Conservation (phyloP, 2,797 vertebrate genomes). For the Lithobates pipiens region DNA sequence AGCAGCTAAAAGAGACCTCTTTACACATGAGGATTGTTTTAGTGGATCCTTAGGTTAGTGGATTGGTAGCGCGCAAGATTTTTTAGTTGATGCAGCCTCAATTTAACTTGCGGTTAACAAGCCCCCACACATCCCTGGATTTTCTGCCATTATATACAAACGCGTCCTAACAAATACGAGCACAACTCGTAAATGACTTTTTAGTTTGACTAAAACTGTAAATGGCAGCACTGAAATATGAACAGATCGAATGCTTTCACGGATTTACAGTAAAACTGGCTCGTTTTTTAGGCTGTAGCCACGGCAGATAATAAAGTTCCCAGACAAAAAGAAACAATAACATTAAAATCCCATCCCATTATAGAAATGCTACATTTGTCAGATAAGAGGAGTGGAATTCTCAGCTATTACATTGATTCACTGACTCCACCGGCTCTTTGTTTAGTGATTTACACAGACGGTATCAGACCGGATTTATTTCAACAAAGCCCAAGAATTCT, state of each 20-base stretch:
- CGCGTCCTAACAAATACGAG: constrained; percentile 14
- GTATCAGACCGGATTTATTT: constrained; percentile 21
- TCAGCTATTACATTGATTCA: constrained; percentile 49
- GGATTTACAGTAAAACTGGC: constrained; percentile 24
- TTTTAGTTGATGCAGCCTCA: not conserved
- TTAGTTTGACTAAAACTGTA: constrained; percentile 35
- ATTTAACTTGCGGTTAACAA: constrained; percentile 20
- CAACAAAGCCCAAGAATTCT: constrained; percentile 5
- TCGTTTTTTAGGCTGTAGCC: constrained; percentile 22
- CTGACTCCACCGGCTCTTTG: constrained; percentile 22
- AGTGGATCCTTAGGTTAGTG: too few species aligned
- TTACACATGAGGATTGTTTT: too few species aligned
- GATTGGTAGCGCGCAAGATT: too few species aligned
- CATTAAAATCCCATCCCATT: constrained; percentile 48
- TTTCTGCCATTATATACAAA: constrained; percentile 5
- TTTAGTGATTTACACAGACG: constrained; percentile 42
- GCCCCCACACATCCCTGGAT: not conserved
- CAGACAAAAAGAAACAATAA: constrained; percentile 46
- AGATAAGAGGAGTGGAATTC: constrained; percentile 35
- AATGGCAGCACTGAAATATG: constrained; percentile 32
- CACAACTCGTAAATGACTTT: constrained; percentile 13
- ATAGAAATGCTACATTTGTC: constrained; percentile 42
- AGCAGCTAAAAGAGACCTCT: too few species aligned
- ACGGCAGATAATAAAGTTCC: constrained; percentile 35
- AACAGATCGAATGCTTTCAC: constrained; percentile 22